A percentile compares a stretch with the other conserved stretches of the same genome.
Evolutionary conservation across 2,888 invertebrate genomes (phyloP).

Genomic region (Drosophila affinis): DNA sequence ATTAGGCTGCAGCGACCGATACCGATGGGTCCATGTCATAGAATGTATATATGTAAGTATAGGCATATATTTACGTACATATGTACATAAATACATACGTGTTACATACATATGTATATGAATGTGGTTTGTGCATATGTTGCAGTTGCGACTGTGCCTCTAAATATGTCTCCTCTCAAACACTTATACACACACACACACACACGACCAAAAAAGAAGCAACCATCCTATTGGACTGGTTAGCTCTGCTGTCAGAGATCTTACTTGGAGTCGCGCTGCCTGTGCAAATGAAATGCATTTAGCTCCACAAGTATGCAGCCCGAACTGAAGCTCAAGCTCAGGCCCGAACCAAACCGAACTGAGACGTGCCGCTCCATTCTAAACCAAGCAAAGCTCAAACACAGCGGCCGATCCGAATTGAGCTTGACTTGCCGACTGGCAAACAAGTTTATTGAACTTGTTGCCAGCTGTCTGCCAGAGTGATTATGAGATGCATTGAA

Average conservation of each 20-base stretch:
- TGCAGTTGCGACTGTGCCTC: no score
- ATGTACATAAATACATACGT: background rate
- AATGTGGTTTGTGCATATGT: no score
- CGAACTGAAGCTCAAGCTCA: background rate
- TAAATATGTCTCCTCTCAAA: no score
- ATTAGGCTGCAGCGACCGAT: background rate
- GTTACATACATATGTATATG: no score
- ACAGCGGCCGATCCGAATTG: constrained; percentile 10
- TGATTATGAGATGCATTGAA: constrained; percentile 34
- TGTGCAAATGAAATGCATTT: background rate
- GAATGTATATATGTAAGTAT: background rate
- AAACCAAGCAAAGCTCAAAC: constrained; percentile 3
- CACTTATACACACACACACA: background rate
- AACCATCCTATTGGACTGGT: background rate
- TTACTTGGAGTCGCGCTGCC: background rate
- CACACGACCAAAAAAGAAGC: background rate
- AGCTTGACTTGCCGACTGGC: constrained; percentile 24
- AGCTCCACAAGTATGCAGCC: background rate
- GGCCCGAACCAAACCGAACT: background rate
- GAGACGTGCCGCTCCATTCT: background rate
- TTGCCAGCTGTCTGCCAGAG: constrained; percentile 31
- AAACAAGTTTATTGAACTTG: constrained; percentile 77
- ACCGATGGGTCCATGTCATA: background rate
- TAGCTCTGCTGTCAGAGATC: background rate
- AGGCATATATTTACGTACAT: background rate